Evolutionary conservation across 1,140 invertebrate species (phyloP), one percentile per base, ranked within the genome.

Genomic region (Formica exsecta): DNA sequence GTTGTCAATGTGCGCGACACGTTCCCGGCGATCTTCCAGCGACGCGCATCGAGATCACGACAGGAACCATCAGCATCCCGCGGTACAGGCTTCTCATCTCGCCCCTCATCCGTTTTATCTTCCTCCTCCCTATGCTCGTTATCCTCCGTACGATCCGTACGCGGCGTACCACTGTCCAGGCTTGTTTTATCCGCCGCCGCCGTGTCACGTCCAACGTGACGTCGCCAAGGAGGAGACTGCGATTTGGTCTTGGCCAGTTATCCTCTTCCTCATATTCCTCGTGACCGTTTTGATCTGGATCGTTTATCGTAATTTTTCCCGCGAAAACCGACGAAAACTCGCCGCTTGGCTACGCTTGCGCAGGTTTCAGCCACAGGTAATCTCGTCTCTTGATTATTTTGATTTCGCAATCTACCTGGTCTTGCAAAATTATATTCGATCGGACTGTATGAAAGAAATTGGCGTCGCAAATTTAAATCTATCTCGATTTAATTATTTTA

Each of bases 301-400:
- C 2, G 48, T 62, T 38, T 90, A 89, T 51, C 85, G 87, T 36
- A 54, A 13, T 0, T 7, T 89, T 4, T 75, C 85, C 6, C 75
- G 62, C 54, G 88, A 89, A 3, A 61, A 29, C 22, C 77, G 79
- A 11, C 79, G 88, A 68, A 87, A 81, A 25, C 41, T 87, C n/a
- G 29, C 13, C 25, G 13, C n/a, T 64, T 75, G 89, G 59, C 29
- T 89, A 7, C 51, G 32, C n/a, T 61, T 9, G 25, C n/a, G 62
- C 13, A 57, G 64, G n/a, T 29, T 66, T n/a, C 13, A 87, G 19
- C 22, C 29, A n/a, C 87, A 90, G 85, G 89, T 90, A 90, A 90
- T 62, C 16, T 16, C 8, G 36, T 13, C n/a, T 13, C 19, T 22
- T 8, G 22, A 38, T 64, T 70, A 22, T 38, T 29, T 29, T 29